phyloP scores from a whole-genome alignment of 2,113 vertebrate genomes.

The Australoheros scitulus region DNA sequence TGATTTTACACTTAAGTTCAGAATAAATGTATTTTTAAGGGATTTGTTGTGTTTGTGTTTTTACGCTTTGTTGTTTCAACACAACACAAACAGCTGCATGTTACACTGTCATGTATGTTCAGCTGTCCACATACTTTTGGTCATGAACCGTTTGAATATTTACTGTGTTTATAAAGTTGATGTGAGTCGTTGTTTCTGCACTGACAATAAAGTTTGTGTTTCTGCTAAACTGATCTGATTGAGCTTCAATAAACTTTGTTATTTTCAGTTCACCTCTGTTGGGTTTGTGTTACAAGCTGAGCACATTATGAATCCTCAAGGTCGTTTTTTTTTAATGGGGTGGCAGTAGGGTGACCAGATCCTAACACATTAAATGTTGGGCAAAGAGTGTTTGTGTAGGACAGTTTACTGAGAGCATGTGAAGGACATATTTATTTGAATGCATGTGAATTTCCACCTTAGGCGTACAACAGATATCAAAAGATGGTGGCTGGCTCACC shows the following conservation, averaged over 20 bases:
- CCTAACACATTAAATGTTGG: no score
- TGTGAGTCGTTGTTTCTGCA: conserved; percentile 3
- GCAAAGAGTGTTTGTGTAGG: no score
- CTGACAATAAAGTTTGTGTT: conserved; percentile 1
- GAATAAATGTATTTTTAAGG: background rate
- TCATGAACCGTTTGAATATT: background rate
- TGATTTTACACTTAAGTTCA: background rate
- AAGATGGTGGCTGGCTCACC: background rate
- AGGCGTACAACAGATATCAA: background rate
- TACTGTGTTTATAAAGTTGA: background rate
- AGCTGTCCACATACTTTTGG: conserved; percentile 16
- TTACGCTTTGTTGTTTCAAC: background rate
- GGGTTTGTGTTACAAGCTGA: no score
- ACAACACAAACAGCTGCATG: background rate
- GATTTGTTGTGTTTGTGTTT: background rate
- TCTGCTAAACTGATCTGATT: background rate
- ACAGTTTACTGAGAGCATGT: no score
- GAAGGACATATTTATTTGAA: no score
- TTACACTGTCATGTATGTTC: background rate
- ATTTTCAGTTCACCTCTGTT: no score
- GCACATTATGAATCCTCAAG: no score
- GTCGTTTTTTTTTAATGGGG: no score
- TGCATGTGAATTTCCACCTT: background rate
- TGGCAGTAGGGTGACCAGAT: no score
- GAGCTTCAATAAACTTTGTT: accelerated